Evolutionary conservation across 2,797 vertebrate genomes (phyloP).

Genomic region (Galaxias olidus): DNA sequence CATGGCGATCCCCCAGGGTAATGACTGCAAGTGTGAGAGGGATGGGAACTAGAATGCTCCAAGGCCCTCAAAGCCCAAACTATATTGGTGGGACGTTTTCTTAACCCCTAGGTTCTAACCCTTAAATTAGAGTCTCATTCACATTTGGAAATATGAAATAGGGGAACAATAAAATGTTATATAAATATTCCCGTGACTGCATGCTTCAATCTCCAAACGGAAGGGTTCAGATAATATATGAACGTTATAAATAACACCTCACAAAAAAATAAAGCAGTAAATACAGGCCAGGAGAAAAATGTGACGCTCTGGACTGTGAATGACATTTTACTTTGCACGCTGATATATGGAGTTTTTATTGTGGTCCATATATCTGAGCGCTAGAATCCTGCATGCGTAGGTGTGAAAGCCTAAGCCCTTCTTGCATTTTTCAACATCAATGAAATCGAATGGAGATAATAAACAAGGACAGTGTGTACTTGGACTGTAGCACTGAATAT

Average conservation of each 20-base stretch:
- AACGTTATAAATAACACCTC: neutral
- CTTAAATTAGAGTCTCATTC: no score
- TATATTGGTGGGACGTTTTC: no score
- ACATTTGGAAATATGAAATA: no score
- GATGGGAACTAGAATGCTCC: no score
- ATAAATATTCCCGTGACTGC: slow-evolving; percentile 1
- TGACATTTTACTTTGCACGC: neutral
- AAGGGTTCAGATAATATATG: neutral
- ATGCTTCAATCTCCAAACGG: neutral
- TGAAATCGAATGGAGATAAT: no score
- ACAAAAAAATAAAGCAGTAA: neutral
- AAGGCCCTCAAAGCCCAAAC: no score
- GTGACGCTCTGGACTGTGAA: neutral
- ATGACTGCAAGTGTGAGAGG: no score
- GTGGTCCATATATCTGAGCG: neutral
- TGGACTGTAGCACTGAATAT: no score
- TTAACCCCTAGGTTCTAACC: no score
- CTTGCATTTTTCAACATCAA: neutral
- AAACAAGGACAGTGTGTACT: no score
- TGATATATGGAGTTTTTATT: neutral
- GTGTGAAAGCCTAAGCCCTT: neutral
- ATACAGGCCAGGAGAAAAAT: neutral
- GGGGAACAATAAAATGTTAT: no score
- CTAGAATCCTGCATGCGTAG: neutral
- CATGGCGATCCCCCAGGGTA: no score